Evolutionary conservation across 2,888 invertebrate genomes (phyloP).

Genomic region (Byasa hedistus): DNA sequence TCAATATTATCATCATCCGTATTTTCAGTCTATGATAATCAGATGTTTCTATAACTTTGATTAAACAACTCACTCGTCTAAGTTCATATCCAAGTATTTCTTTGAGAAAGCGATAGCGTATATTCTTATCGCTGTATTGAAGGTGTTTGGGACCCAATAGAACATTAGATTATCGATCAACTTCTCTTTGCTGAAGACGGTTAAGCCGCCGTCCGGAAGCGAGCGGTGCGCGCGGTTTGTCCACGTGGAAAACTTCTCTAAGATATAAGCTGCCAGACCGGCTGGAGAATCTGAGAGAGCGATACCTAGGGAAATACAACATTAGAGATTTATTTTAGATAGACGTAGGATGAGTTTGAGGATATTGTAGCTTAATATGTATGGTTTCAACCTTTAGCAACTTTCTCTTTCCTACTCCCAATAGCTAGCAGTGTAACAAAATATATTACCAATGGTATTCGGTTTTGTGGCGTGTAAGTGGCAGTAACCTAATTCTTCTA

Average conservation of each 20-base stretch:
- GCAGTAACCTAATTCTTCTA: slow-evolving; percentile 61
- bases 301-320: slow-evolving; percentile 42
- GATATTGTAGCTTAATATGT: no score
- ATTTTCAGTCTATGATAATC: no score
- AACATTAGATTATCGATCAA: slow-evolving; percentile 87
- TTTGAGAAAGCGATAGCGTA: slow-evolving; percentile 82
- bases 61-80: slow-evolving; percentile 63
- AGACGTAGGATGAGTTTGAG: no score
- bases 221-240: slow-evolving; percentile 72
- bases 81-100: slow-evolving; percentile 33
- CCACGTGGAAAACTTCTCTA: slow-evolving; percentile 92
- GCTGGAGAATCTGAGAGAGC: slow-evolving; percentile 86
- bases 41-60: no score
- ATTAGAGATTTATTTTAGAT: no score
- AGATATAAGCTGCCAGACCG: slow-evolving; percentile 89
- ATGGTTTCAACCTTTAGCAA: no score
- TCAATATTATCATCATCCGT: no score
- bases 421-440: no score
- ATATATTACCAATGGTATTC: slow-evolving; percentile 85
- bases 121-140: slow-evolving; percentile 86
- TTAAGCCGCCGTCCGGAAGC: slow-evolving; percentile 84
- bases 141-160: slow-evolving; percentile 88
- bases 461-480: slow-evolving; percentile 92
- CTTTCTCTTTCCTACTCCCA: no score
- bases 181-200: slow-evolving; percentile 83